Conservation (phyloP, 2,888 invertebrate species). For the Athripsodes cinereus region DNA sequence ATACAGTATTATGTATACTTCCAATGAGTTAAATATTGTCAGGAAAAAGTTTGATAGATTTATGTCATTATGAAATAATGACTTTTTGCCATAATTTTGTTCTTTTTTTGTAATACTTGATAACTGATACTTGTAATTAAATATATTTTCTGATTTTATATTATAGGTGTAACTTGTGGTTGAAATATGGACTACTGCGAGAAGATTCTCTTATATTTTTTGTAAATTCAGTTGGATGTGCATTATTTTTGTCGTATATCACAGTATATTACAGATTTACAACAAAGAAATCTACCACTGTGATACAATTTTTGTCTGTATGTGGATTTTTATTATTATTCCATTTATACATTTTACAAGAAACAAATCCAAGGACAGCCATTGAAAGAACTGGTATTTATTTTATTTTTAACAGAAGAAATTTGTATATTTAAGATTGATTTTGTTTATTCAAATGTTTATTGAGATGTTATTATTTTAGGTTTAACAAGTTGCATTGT, state of each 20-base stretch:
- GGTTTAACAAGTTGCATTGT: conserved; percentile 63
- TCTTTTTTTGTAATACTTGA: too few relatives aligned
- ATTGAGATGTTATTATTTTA: conserved; percentile 33
- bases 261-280: conserved; percentile 67
- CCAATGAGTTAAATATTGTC: too few relatives aligned
- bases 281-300: conserved; percentile 58
- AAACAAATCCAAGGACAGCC: conserved; percentile 40
- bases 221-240: conserved; percentile 69
- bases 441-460: neutral
- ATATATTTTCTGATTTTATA: conserved; percentile 14
- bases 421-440: too few relatives aligned
- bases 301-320: conserved; percentile 56
- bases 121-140: neutral
- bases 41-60: too few relatives aligned
- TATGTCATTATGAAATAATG: too few relatives aligned
- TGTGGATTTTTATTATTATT: conserved; percentile 48
- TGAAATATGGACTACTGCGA: conserved; percentile 71
- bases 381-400: neutral
- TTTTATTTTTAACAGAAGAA: too few relatives aligned
- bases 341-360: conserved; percentile 53
- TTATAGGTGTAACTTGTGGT: conserved; percentile 70
- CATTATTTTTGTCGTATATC: conserved; percentile 64
- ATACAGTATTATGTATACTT: neutral
- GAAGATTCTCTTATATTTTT: conserved; percentile 64
- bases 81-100: too few relatives aligned